Evolutionary conservation across 1,140 invertebrate genomes (phyloP).

Genomic region (Hydropsyche tenuis): DNA sequence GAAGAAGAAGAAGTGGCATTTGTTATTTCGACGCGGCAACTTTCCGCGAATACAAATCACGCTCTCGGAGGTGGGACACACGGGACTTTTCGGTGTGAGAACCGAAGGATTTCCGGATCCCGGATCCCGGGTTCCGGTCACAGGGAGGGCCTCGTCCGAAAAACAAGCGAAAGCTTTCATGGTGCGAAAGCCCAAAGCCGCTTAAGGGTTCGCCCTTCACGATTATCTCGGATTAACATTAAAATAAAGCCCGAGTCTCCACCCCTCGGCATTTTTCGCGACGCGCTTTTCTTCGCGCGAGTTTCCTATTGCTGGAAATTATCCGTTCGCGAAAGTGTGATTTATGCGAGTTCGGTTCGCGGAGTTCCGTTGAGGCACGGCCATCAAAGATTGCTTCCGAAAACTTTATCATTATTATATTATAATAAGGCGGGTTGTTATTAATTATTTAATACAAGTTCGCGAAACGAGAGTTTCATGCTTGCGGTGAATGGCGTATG

Average conservation of each 20-base stretch:
- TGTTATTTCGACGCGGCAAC: slow-evolving; percentile 40
- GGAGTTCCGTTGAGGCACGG: no score
- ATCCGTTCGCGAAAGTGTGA: no score
- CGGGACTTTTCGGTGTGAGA: neutral
- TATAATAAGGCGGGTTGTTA: no score
- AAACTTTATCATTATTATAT: no score
- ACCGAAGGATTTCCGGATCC: neutral
- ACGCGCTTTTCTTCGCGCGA: no score
- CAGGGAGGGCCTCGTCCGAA: slow-evolving; percentile 20
- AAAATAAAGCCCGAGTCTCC: neutral
- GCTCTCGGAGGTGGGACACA: slow-evolving; percentile 15
- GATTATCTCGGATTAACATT: slow-evolving; percentile 27
- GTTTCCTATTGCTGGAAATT: no score
- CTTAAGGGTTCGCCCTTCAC: slow-evolving; percentile 8
- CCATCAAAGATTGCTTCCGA: no score
- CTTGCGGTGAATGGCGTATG: no score
- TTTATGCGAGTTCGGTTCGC: no score
- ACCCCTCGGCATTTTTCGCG: neutral
- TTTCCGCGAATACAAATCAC: slow-evolving; percentile 47
- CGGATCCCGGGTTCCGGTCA: no score
- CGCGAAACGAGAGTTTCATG: no score
- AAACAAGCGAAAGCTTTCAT: slow-evolving; percentile 45
- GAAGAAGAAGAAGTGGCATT: slow-evolving; percentile 39
- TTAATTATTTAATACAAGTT: no score
- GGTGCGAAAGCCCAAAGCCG: slow-evolving; percentile 33